Conservation (phyloP, 2,113 vertebrate species). For the Ptychochromis oligacanthus region DNA sequence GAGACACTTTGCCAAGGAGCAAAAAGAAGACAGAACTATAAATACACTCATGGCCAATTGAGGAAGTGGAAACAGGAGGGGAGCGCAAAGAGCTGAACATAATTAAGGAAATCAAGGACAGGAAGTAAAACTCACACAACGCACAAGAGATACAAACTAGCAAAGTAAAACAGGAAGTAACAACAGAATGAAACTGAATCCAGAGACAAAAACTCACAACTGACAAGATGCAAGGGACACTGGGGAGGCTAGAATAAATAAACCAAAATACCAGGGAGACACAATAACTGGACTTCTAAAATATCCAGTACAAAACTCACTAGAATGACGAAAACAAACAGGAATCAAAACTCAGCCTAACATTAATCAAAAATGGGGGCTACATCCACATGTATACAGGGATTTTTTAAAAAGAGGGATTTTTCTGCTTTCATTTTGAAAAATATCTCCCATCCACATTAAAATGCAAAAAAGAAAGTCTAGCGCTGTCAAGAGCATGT, state of each 20-base stretch:
- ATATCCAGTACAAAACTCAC: too few species aligned
- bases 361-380: not conserved
- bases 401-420: not conserved
- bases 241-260: not conserved
- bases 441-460: not conserved
- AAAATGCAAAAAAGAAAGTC: not conserved
- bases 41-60: not conserved
- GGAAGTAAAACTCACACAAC: not conserved
- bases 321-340: too few species aligned
- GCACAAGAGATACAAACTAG: not conserved
- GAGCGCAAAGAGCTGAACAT: not conserved
- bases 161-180: not conserved
- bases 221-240: not conserved
- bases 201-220: not conserved
- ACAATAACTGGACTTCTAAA: too few species aligned
- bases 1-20: not conserved
- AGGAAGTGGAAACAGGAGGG: not conserved
- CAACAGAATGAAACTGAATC: not conserved
- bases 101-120: not conserved
- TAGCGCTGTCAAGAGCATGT: not conserved
- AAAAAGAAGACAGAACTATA: not conserved
- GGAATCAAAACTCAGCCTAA: not conserved
- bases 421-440: not conserved
- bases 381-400: not conserved
- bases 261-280: not conserved